Evolutionary conservation across 2,888 invertebrate species (phyloP).

Genomic region (Pycnomerus fuliginosus): DNA sequence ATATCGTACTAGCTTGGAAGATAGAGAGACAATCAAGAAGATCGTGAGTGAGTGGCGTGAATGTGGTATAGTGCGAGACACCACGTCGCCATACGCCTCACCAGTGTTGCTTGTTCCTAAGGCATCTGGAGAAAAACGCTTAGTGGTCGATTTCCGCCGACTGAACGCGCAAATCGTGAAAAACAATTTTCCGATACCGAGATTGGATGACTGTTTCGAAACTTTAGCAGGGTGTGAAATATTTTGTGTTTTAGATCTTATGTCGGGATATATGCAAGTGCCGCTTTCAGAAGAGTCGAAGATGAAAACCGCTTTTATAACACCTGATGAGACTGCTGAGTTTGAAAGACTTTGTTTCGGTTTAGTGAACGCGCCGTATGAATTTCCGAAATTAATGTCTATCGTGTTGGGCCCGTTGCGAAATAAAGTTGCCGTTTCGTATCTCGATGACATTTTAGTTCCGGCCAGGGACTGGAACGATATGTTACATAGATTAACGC

Average conservation of each 20-base stretch:
- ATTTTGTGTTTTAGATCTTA: conserved; percentile 15
- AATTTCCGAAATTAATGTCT: conserved; percentile 11
- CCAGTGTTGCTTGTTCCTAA: conserved; percentile 21
- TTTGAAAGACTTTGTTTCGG: conserved; percentile 36
- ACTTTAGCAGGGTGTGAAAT: conserved; percentile 9
- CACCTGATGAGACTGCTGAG: conserved; percentile 33
- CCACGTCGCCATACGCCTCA: conserved; percentile 16
- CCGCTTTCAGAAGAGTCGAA: conserved; percentile 17
- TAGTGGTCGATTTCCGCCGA: conserved; percentile 24
- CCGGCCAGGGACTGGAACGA: conserved; percentile 9
- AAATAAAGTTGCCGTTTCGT: conserved; percentile 14
- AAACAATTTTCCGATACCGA: conserved; percentile 18
- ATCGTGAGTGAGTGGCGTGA: conserved; percentile 19
- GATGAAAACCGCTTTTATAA: conserved; percentile 38
- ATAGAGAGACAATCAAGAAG: conserved; percentile 12
- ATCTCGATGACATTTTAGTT: conserved; percentile 22
- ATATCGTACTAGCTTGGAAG: conserved; percentile 9
- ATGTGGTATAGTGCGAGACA: conserved; percentile 19
- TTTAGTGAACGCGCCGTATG: conserved; percentile 30
- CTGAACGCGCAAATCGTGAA: conserved; percentile 18
- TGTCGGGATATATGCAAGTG: conserved; percentile 19
- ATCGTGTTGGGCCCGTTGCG: conserved; percentile 13
- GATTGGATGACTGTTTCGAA: conserved; percentile 12
- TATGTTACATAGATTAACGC: conserved; percentile 7
- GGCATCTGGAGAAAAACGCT: conserved; percentile 14